Percentiles rank a stretch among this genome's conserved stretches.
Evolutionary conservation across 2,797 vertebrate genomes (phyloP).

Genomic region (Xenopus petersii): DNA sequence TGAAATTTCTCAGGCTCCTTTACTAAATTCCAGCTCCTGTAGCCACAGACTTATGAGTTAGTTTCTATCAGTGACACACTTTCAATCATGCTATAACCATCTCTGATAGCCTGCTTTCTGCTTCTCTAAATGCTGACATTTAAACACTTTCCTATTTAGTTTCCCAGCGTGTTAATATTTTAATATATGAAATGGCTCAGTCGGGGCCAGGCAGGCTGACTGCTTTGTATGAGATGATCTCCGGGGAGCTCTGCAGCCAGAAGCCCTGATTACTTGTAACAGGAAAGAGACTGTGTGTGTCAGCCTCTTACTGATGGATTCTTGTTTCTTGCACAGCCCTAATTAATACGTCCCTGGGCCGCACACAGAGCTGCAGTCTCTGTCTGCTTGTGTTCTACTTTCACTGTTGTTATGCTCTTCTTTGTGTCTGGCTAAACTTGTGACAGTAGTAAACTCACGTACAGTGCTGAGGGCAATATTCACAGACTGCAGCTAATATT

Average conservation of each 20-base stretch:
- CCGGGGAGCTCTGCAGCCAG: constrained; percentile 3
- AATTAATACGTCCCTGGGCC: constrained; percentile 1
- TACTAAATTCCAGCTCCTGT: neutral
- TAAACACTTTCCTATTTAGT: neutral
- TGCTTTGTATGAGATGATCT: neutral
- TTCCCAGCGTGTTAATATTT: constrained; percentile 46
- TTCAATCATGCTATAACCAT: neutral
- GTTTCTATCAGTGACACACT: neutral
- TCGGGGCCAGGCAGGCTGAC: constrained; percentile 1
- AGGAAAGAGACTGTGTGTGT: constrained; percentile 7
- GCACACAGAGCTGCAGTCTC: neutral
- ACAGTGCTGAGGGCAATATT: neutral
- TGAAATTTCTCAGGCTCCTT: neutral
- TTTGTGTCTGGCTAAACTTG: neutral
- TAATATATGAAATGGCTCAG: constrained; percentile 37
- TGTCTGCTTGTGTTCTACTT: neutral
- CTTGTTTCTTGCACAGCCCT: neutral
- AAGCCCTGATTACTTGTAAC: neutral
- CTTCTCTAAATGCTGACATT: constrained; percentile 15
- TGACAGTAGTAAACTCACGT: neutral
- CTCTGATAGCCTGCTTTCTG: neutral
- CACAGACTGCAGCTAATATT: neutral
- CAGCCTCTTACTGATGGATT: constrained; percentile 7
- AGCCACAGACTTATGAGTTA: neutral
- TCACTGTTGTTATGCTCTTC: neutral